Evolutionary conservation across 2,888 invertebrate species (phyloP).

Genomic region (Hypena proboscidalis): DNA sequence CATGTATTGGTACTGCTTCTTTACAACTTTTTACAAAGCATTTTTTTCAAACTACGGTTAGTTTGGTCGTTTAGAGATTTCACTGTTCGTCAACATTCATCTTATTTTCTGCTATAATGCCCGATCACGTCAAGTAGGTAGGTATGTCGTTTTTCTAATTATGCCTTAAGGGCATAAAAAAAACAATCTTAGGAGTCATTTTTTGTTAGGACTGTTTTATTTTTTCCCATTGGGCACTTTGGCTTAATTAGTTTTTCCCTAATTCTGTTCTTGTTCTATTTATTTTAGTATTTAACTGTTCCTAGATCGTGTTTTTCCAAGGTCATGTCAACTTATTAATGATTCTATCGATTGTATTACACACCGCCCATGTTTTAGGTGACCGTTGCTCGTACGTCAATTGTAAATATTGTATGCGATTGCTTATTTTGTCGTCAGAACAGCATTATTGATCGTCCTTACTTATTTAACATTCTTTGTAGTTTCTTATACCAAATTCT

Average conservation of each 20-base stretch:
- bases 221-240: not conserved
- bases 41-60: slow-evolving; percentile 52
- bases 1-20: slow-evolving; percentile 21
- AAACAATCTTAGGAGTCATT: too few species aligned
- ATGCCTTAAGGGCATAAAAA: not conserved
- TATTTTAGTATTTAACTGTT: not conserved
- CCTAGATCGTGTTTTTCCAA: slow-evolving; percentile 14
- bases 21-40: slow-evolving; percentile 38
- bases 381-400: slow-evolving; percentile 8
- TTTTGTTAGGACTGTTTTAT: not conserved
- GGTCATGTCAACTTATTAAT: slow-evolving; percentile 10
- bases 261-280: not conserved
- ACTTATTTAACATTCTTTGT: slow-evolving; percentile 17
- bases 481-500: slow-evolving; percentile 7
- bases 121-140: slow-evolving; percentile 33
- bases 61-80: slow-evolving; percentile 48
- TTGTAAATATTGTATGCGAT: slow-evolving; percentile 26
- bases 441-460: slow-evolving; percentile 26
- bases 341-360: slow-evolving; percentile 22
- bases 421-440: slow-evolving; percentile 36
- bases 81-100: slow-evolving; percentile 42
- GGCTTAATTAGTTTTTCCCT: not conserved
- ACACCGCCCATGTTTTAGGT: slow-evolving; percentile 10
- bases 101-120: slow-evolving; percentile 42
- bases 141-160: slow-evolving; percentile 13